These are phyloP conservation scores for Sminthurides aquaticus DNA, from an alignment of 2,888 invertebrate species.

Conservation along the genomic window DNA sequence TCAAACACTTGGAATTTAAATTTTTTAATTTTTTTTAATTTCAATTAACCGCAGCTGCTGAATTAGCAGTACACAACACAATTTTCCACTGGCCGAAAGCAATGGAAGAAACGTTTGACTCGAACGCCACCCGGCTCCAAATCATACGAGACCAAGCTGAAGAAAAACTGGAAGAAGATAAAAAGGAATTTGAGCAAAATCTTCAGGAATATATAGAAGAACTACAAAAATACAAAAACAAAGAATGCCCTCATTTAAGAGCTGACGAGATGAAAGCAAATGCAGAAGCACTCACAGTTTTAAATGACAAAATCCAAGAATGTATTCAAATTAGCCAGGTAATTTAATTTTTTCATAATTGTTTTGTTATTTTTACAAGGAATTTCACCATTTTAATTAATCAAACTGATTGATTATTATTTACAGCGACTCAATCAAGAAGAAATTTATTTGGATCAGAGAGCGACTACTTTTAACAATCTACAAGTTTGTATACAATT, in stretches of 20 bases:
- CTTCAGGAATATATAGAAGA: constrained; percentile 64
- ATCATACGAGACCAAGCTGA: constrained; percentile 73
- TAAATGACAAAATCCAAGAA: constrained; percentile 59
- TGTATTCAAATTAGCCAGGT: constrained; percentile 50
- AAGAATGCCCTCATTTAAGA: constrained; percentile 73
- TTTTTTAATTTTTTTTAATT: too few relatives aligned
- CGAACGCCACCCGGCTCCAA: constrained; percentile 63
- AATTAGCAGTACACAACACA: constrained; percentile 73
- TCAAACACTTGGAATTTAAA: too few relatives aligned
- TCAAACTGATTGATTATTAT: background rate
- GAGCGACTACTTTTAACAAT: constrained; percentile 64
- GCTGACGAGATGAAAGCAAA: constrained; percentile 75
- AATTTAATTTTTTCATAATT: constrained; percentile 21
- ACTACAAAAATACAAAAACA: constrained; percentile 66
- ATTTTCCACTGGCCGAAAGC: constrained; percentile 88
- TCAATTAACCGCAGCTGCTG: constrained; percentile 47
- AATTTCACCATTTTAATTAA: background rate
- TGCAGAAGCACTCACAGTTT: constrained; percentile 62
- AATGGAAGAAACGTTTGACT: constrained; percentile 79
- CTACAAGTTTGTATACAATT: constrained; percentile 62
- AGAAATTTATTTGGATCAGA: constrained; percentile 71
- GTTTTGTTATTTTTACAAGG: too few relatives aligned
- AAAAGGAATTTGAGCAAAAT: constrained; percentile 43
- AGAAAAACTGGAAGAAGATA: constrained; percentile 52
- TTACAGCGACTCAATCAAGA: constrained; percentile 63